Evolutionary conservation across 2,888 invertebrate genomes (phyloP).

Genomic region (Lampropteryx suffumata): DNA sequence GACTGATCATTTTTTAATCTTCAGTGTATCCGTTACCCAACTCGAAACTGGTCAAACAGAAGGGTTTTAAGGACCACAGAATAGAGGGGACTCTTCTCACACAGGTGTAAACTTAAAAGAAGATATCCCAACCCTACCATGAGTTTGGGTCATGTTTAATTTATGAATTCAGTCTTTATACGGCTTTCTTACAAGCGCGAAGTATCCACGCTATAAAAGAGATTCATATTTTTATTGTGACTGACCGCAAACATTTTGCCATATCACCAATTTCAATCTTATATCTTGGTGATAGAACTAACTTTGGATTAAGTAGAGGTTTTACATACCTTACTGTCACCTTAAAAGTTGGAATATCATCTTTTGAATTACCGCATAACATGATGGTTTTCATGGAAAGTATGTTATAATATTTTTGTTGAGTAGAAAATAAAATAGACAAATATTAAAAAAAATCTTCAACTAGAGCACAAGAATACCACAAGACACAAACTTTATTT

Average conservation of each 20-base stretch:
- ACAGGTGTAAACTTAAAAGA: too few relatives aligned
- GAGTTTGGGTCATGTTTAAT: constrained; percentile 9
- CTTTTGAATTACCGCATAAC: too few relatives aligned
- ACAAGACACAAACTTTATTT: constrained; percentile 47
- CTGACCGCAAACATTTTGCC: constrained; percentile 30
- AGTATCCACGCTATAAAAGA: constrained; percentile 57
- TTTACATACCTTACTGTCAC: too few relatives aligned
- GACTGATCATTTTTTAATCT: too few relatives aligned
- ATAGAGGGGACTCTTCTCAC: too few relatives aligned
- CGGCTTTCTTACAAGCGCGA: constrained; percentile 41
- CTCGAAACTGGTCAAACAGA: too few relatives aligned
- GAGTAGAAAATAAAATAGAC: too few relatives aligned
- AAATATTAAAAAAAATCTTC: neutral
- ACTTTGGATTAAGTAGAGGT: constrained; percentile 7
- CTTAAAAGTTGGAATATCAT: too few relatives aligned
- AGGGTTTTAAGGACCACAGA: too few relatives aligned
- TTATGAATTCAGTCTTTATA: constrained; percentile 51
- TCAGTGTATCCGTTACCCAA: too few relatives aligned
- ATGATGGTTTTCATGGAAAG: too few relatives aligned
- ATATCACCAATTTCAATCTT: constrained; percentile 7
- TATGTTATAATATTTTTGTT: too few relatives aligned
- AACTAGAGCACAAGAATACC: constrained; percentile 26
- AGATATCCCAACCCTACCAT: neutral
- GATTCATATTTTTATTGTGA: constrained; percentile 49
- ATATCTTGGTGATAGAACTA: neutral